Percentiles rank a stretch among this genome's conserved stretches.
Evolutionary conservation across 2,797 vertebrate species (phyloP).

Genomic region (Sebastiscus tertius): DNA sequence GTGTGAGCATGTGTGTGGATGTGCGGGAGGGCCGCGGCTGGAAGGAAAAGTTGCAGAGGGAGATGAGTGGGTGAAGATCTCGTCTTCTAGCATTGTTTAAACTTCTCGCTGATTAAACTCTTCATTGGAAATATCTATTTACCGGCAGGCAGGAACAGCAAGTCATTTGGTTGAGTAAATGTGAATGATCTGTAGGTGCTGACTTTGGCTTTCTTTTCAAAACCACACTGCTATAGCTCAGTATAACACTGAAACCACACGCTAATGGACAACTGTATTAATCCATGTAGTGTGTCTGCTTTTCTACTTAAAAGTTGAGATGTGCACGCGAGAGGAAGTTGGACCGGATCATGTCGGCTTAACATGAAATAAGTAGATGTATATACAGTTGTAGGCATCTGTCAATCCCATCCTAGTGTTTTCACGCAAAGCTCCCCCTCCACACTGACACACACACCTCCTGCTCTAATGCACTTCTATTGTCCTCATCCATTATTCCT

Average conservation of each 20-base stretch:
- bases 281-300: slow-evolving; percentile 9
- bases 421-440: slow-evolving; percentile 6
- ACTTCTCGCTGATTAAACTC: slow-evolving; percentile 34
- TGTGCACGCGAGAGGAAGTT: slow-evolving; percentile 20
- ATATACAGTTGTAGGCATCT: slow-evolving; percentile 34
- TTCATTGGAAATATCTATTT: neutral
- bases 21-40: slow-evolving; percentile 2
- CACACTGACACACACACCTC: slow-evolving; percentile 43
- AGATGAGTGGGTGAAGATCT: slow-evolving; percentile 25
- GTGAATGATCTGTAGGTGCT: slow-evolving; percentile 1
- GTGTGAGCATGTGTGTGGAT: slow-evolving; percentile 37
- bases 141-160: neutral
- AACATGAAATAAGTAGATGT: slow-evolving; percentile 48
- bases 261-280: slow-evolving; percentile 25
- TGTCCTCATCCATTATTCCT: slow-evolving; percentile 87
- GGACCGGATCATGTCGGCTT: slow-evolving; percentile 33
- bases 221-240: slow-evolving; percentile 1
- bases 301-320: slow-evolving; percentile 17
- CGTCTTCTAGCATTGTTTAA: slow-evolving; percentile 23
- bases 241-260: neutral
- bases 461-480: slow-evolving; percentile 84
- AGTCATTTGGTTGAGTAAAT: slow-evolving; percentile 16
- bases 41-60: slow-evolving; percentile 2
- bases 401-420: slow-evolving; percentile 15
- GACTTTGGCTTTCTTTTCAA: neutral